Base-by-base conservation (phyloP, 2,888 invertebrate genomes). In the Drosophila subsilvestris region DNA sequence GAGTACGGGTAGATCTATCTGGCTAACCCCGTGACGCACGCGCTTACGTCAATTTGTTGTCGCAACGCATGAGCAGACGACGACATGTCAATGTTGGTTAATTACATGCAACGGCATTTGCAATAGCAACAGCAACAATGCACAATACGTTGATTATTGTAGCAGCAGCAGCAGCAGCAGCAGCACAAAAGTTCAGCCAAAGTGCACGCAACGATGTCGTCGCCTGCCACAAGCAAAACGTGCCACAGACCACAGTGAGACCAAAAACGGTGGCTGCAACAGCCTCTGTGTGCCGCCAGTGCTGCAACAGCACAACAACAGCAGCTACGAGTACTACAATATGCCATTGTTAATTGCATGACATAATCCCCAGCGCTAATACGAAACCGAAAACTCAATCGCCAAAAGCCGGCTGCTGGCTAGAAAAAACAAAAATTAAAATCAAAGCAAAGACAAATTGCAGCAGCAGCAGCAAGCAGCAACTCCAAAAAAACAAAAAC, bases 81-180 rank as follows among this genome's bases (percentile, higher is more conserved):
- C 87, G 87, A 88, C 87, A 86, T 86, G 88, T 88, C 86, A 86
- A 78, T 86, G 87, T 48, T 86, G 82, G 71, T 88, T 86, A 86
- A 86, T 86, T 87, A 77, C 80, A 82, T 86, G 74, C 85, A 80
- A 68, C 61, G 66, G 44, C 70, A 72, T 9, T 53, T 55, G 49
- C 67, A 73, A 47, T 53, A 65, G 51, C 73, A 51, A 25, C 1
- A 25, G 25, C 25, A 25, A 20, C 62, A 50, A 20, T 20, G 3
- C 20, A 20, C 20, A 25, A 6, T 6, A 25, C 25, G 1, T 25
- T 25, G 25, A 6, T 25, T 25, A 25, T 25, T 25, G 58, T 48
- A 48, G 57, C 55, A n/a, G 49, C 67, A 73, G 44, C 50, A 65
- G 51, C 73, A 51, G 6, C 1, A 25, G 25, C 25, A 25, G 66